These are phyloP conservation scores for Bugulina stolonifera DNA, from an alignment of 2,888 invertebrate genomes.

Conservation along the genomic window DNA sequence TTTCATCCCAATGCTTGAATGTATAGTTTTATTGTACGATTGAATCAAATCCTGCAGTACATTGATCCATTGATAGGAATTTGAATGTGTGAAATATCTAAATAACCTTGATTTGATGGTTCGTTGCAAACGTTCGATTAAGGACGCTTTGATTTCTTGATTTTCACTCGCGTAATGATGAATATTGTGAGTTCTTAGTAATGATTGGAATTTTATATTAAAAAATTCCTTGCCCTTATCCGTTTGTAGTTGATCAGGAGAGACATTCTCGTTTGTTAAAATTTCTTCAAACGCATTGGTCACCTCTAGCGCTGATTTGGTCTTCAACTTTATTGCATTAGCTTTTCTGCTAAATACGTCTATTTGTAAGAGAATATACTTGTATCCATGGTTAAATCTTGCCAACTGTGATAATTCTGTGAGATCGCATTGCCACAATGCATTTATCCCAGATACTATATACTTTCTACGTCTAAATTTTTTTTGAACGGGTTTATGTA, in stretches of 20 bases:
- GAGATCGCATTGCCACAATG: slow-evolving; percentile 10
- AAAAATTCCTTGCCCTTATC: slow-evolving; percentile 25
- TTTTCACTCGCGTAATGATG: slow-evolving; percentile 23
- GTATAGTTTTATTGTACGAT: slow-evolving; percentile 20
- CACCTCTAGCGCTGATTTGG: background rate
- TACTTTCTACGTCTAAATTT: background rate
- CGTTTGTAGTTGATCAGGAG: slow-evolving; percentile 7
- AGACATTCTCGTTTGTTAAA: background rate
- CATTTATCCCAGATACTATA: slow-evolving; percentile 4
- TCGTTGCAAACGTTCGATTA: slow-evolving; percentile 32
- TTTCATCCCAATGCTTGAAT: background rate
- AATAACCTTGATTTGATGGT: slow-evolving; percentile 40
- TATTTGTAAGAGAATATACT: background rate
- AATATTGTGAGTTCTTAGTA: background rate
- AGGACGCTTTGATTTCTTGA: slow-evolving; percentile 25
- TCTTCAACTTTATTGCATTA: background rate
- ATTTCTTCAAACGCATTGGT: background rate
- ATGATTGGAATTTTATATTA: background rate
- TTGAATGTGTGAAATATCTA: slow-evolving; percentile 33
- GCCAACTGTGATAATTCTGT: background rate
- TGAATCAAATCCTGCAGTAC: background rate
- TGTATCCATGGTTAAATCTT: slow-evolving; percentile 5
- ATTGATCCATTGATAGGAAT: slow-evolving; percentile 10
- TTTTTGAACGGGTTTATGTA: slow-evolving; percentile 7
- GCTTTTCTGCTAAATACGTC: slow-evolving; percentile 20